These are phyloP conservation scores for Solenodon paradoxus DNA, from an alignment of 2,113 vertebrate genomes.

Conservation along the genomic window DNA sequence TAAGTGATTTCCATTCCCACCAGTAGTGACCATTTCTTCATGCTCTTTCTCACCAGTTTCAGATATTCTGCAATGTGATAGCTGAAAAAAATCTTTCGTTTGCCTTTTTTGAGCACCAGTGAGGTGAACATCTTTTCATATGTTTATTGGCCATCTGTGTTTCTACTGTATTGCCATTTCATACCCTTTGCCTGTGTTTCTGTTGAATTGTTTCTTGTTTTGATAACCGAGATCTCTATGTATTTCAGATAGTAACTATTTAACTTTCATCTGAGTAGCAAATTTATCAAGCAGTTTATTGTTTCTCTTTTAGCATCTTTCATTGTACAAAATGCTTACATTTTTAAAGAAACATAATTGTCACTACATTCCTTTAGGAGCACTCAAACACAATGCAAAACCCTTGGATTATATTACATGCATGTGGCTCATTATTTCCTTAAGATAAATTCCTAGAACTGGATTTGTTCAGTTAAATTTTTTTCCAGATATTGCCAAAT, in stretches of 20 bases:
- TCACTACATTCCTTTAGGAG: conserved; percentile 8
- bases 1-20: neutral
- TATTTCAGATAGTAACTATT: neutral
- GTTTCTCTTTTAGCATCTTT: conserved; percentile 36
- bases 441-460: conserved; percentile 19
- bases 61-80: neutral
- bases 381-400: neutral
- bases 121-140: neutral
- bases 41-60: neutral
- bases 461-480: neutral
- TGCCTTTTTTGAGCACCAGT: neutral
- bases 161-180: neutral
- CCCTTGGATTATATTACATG: neutral
- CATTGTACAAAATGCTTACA: neutral
- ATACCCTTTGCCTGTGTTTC: neutral
- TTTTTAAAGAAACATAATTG: neutral
- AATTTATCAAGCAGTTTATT: neutral
- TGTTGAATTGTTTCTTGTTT: neutral
- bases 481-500: neutral
- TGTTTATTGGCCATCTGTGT: conserved; percentile 15
- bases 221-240: neutral
- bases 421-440: neutral
- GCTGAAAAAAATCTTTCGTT: neutral
- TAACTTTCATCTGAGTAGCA: neutral
- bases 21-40: neutral